phyloP scores from a whole-genome alignment of 2,888 invertebrate species.

The Tetragnatha montana region DNA sequence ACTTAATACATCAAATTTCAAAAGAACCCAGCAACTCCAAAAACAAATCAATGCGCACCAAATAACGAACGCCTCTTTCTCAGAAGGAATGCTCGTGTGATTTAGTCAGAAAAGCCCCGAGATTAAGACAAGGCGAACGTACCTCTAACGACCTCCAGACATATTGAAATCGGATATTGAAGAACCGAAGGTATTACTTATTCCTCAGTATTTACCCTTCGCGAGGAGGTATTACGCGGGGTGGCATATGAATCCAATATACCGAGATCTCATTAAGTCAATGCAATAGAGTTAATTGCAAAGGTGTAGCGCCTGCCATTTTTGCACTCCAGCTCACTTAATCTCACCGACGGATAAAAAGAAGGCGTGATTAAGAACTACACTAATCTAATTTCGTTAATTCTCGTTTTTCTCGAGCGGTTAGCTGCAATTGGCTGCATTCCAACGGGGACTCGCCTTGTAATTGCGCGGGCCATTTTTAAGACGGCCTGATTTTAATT shows the following conservation, averaged over 20 bases:
- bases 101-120: too few species aligned
- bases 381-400: slow-evolving; percentile 69
- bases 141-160: background rate
- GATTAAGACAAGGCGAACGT: too few species aligned
- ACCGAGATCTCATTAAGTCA: background rate
- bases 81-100: too few species aligned
- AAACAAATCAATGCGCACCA: too few species aligned
- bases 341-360: slow-evolving; percentile 58
- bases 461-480: slow-evolving; percentile 66
- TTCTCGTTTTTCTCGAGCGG: slow-evolving; percentile 67
- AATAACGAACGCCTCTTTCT: too few species aligned
- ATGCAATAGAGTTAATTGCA: background rate
- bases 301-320: slow-evolving; percentile 21
- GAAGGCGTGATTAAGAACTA: slow-evolving; percentile 65
- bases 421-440: slow-evolving; percentile 66
- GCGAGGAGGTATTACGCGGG: background rate
- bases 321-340: slow-evolving; percentile 45
- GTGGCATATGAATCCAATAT: background rate
- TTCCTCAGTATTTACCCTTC: background rate
- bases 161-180: background rate
- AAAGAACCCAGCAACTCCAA: too few species aligned
- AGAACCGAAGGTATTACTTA: background rate
- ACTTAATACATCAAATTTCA: too few species aligned
- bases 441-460: slow-evolving; percentile 50
- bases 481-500: slow-evolving; percentile 62